phyloP scores from a whole-genome alignment of 2,888 invertebrate species.

The Drosophila cyrtoloma region DNA sequence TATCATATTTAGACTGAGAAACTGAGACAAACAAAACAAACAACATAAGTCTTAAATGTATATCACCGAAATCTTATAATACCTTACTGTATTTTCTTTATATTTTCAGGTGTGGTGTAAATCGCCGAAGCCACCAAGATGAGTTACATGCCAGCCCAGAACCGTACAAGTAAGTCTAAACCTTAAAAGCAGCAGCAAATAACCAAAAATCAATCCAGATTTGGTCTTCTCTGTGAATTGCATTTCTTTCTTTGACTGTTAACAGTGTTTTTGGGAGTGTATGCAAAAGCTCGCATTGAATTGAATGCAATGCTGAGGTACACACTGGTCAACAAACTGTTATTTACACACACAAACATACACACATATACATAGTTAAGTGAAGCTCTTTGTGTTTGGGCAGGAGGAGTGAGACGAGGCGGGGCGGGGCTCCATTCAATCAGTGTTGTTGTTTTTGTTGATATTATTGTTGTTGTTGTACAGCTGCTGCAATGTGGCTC shows the following conservation, averaged over 20 bases:
- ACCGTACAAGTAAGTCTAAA: slow-evolving; percentile 91
- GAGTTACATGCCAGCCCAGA: slow-evolving; percentile 94
- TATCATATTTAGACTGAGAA: neutral
- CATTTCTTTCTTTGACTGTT: neutral
- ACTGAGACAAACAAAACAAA: neutral
- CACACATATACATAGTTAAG: neutral
- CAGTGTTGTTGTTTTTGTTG: neutral
- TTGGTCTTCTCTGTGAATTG: neutral
- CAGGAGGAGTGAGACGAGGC: neutral
- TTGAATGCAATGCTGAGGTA: neutral
- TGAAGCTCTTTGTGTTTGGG: slow-evolving; percentile 12
- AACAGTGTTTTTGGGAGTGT: neutral
- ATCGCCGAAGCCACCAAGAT: slow-evolving; percentile 89
- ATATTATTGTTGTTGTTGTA: slow-evolving; percentile 1
- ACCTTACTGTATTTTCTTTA: neutral
- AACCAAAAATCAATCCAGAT: neutral
- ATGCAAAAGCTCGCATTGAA: slow-evolving; percentile 4
- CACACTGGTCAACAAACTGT: neutral
- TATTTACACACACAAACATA: slow-evolving; percentile 3
- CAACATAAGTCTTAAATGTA: neutral
- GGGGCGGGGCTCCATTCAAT: slow-evolving; percentile 10
- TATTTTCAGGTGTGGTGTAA: slow-evolving; percentile 88
- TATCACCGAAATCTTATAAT: neutral
- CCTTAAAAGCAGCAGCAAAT: neutral
- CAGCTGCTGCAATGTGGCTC: slow-evolving; percentile 13